A percentile compares a stretch with the other conserved stretches of the same genome.
phyloP scores from a whole-genome alignment of 2,888 invertebrate genomes.

The Agrotis segetum region DNA sequence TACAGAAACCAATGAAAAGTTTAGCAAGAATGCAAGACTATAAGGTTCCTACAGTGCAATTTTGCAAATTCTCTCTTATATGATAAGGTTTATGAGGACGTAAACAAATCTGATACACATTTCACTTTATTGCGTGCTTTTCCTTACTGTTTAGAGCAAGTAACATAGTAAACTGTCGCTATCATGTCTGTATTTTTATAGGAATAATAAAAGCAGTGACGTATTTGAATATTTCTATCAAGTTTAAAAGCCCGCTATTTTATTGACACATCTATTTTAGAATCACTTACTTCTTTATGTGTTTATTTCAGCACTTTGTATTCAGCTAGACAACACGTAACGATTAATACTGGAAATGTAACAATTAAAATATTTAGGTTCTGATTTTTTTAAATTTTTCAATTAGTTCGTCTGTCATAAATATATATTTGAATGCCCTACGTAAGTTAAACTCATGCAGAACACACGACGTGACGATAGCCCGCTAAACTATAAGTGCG shows the following conservation, averaged over 20 bases:
- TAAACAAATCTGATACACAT: not conserved
- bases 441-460: too few species aligned
- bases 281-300: too few species aligned
- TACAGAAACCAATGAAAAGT: not conserved
- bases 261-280: too few species aligned
- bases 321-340: not conserved
- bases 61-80: not conserved
- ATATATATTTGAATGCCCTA: not conserved
- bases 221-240: not conserved
- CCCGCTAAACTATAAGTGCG: too few species aligned
- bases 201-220: not conserved
- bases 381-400: not conserved
- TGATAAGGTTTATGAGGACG: slow-evolving; percentile 4
- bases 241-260: too few species aligned
- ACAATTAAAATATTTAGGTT: not conserved
- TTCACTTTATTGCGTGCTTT: slow-evolving; percentile 5
- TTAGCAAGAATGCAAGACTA: not conserved
- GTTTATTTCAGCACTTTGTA: not conserved
- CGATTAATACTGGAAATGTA: not conserved
- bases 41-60: not conserved
- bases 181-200: not conserved
- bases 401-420: not conserved
- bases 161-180: not conserved
- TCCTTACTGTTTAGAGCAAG: not conserved
- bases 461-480: too few species aligned